A percentile compares a stretch with the other conserved stretches of the same genome.
These are phyloP conservation scores for Ancistrus triradiatus DNA, from an alignment of 2,113 vertebrate species.

Conservation along the genomic window DNA sequence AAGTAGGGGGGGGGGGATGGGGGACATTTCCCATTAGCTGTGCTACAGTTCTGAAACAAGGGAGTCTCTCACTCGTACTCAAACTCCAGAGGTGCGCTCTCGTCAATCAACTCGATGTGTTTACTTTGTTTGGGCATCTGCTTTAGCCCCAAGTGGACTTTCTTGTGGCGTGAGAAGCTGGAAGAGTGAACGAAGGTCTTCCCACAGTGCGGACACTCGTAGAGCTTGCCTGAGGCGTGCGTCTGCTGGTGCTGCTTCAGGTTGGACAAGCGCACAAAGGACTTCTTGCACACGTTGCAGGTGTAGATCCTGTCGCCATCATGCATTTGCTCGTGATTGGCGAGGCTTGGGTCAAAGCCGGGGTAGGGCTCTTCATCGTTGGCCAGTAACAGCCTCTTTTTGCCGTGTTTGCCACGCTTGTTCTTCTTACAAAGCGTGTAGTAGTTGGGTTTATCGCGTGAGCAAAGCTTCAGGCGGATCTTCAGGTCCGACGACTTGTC, in stretches of 20 bases:
- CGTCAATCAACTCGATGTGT: constrained; percentile 54
- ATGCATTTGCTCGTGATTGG: constrained; percentile 66
- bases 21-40: constrained; percentile 18
- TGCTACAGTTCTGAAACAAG: constrained; percentile 13
- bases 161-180: constrained; percentile 72
- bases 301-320: constrained; percentile 33
- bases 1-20: too few species aligned
- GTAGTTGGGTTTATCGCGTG: constrained; percentile 71
- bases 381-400: constrained; percentile 10
- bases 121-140: constrained; percentile 37
- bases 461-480: constrained; percentile 73
- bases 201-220: constrained; percentile 63
- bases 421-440: constrained; percentile 74
- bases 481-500: constrained; percentile 70
- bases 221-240: constrained; percentile 55
- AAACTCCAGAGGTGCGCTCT: constrained; percentile 65
- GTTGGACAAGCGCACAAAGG: constrained; percentile 53
- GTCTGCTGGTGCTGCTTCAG: constrained; percentile 57
- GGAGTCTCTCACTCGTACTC: constrained; percentile 63
- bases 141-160: constrained; percentile 59
- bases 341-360: constrained; percentile 63
- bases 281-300: constrained; percentile 46
- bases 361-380: constrained; percentile 60
- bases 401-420: constrained; percentile 47
- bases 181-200: constrained; percentile 74